phyloP scores from a whole-genome alignment of 2,888 invertebrate genomes.

The Brachynemurus nebulosus region DNA sequence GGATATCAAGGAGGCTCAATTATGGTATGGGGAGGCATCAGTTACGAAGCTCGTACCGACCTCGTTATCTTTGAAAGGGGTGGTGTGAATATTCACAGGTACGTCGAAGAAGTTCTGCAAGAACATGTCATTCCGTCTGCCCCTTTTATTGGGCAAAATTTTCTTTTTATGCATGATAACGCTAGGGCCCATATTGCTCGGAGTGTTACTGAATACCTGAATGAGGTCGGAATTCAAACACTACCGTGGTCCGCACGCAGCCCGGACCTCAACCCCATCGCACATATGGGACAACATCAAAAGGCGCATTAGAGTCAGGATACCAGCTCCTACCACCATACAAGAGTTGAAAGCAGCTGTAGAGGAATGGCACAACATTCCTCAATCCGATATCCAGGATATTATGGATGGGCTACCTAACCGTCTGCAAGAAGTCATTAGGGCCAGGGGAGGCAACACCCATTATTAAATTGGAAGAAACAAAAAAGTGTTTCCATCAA shows the following conservation, averaged over 20 bases:
- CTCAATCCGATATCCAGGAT: not conserved
- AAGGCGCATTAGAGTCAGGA: constrained; percentile 17
- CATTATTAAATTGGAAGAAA: not conserved
- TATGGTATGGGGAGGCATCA: constrained; percentile 10
- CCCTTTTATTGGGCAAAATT: constrained; percentile 15
- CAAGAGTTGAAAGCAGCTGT: constrained; percentile 14
- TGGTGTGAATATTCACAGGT: not conserved
- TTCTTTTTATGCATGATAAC: not conserved
- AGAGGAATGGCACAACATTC: not conserved
- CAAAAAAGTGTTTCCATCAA: too few relatives aligned
- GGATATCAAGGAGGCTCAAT: constrained; percentile 12
- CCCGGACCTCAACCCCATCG: constrained; percentile 19
- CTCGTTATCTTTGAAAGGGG: not conserved
- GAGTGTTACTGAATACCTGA: constrained; percentile 17
- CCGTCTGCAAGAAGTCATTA: not conserved
- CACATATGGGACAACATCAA: constrained; percentile 19
- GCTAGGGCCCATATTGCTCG: constrained; percentile 13
- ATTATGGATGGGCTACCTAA: not conserved
- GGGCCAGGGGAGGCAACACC: not conserved
- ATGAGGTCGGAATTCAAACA: too few relatives aligned
- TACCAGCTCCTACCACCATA: constrained; percentile 15
- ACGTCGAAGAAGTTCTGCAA: not conserved
- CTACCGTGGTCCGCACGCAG: constrained; percentile 17
- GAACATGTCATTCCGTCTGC: constrained; percentile 14
- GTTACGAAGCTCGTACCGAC: constrained; percentile 4